Evolutionary conservation across 2,888 invertebrate species (phyloP), one percentile per base, ranked within the genome.

Genomic region (Hyppa rectilinea): DNA sequence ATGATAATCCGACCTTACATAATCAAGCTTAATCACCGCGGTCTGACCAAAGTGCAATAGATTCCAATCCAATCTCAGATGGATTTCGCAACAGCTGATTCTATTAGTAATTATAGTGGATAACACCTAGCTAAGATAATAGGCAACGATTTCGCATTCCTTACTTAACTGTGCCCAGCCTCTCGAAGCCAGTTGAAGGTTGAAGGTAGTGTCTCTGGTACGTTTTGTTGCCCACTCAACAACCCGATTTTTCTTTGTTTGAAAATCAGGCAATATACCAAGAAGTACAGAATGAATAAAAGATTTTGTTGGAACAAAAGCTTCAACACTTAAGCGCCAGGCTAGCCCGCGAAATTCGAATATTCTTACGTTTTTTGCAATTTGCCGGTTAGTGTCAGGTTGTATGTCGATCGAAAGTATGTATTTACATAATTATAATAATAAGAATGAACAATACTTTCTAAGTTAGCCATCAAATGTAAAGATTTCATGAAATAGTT

Each of bases 121-220:
- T 81, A 81, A 81, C 77, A 79, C 78, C 80, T 77, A 75, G 70
- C 55, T 75, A 59, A 84, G 81, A 87, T 90, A 89, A 89, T 88
- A 71, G 83, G 78, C 85, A 79, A 81, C 85, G 87, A 89, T 90
- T 88, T 90, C 76, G 86, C 89, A 93, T 93, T 90, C 92, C 91
- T 77, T 75, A 77, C 71, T 82, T 83, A 85, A 74, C 84, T 81
- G 80, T 81, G 81, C 75, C 84, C 85, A 86, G 85, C 89, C 90
- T 85, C 84, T 91, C 87, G 84, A 89, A 84, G 77, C 60, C 85
- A 73, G 87, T 88, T 90, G 93, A 93, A 93, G 93, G 93, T 87
- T 92, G 83, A 71, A 85, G 66, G 78, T 77, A 74, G 61, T 65
- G 66, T 59, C 68, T 68, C 50, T 81, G 71, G 76, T 73, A 79